Evolutionary conservation across 2,113 vertebrate species (phyloP), one percentile per base, ranked within the genome.

Genomic region (Dolichallabes microphthalmus): DNA sequence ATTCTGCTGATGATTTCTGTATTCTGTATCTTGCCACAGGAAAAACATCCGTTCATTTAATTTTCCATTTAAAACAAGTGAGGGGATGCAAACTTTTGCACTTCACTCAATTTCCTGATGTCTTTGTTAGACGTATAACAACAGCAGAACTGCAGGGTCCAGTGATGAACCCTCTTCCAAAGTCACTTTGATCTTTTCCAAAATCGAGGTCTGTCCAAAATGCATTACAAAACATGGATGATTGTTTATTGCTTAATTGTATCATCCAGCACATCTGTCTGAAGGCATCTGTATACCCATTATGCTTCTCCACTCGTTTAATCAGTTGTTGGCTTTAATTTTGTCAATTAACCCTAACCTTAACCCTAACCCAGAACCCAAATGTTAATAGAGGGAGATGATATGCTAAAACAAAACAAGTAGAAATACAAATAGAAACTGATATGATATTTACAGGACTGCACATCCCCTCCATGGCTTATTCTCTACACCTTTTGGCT

Each of bases 171-270:
- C 71, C 10, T 50, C 39, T 13, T 74, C 39, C 35, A 17, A 75
- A 53, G 50, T 75, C 50, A 75, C 50, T 53, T 53, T n/a, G 6
- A 76, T 76, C 14, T 76, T 9, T 27, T 27, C 73, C 8, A 39
- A 39, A 71, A 71, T 71, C 5, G 6, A 32, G 15, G 66, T 68
- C 66, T 19, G 6, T 35, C 66, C 14, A 68, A 66, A 66, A 52
- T 39, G 25, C 45, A 15, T 2, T 75, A 55, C 50, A 30, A 4
- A 53, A 15, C 73, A 27, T 9, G 50, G 25, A 1, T 30, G 14
- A 53, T 76, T 76, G n/a, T 55, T 76, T 55, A 76, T 53, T 76
- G 73, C 73, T 53, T 55, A 76, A 76, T 76, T 76, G 73, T 17
- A 27, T 55, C 17, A 76, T 27, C 25, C 50, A 76, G 73, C 50